These are phyloP conservation scores for Podarcis lilfordi DNA, from an alignment of 2,797 vertebrate species.

Conservation along the genomic window DNA sequence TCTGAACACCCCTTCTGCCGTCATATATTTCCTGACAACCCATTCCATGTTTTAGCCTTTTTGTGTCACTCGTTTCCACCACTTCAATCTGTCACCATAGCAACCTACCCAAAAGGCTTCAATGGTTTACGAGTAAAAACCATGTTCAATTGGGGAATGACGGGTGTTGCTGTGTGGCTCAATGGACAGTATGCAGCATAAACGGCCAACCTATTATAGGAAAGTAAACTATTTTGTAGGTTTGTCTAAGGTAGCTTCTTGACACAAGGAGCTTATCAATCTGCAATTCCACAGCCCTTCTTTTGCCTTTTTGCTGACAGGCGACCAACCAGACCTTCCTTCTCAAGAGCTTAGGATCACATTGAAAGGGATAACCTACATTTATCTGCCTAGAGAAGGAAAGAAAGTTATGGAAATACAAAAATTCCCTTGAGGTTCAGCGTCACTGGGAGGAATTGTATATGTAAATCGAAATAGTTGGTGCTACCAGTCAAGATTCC, in stretches of 20 bases:
- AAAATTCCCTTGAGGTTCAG: not conserved
- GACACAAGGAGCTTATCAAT: not conserved
- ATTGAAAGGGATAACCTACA: slow-evolving; percentile 5
- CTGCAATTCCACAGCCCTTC: not conserved
- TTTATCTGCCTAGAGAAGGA: not conserved
- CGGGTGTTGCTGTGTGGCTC: not conserved
- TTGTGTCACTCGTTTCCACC: not conserved
- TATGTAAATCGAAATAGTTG: not conserved
- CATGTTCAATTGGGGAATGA: no score
- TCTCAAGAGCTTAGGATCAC: slow-evolving; percentile 15
- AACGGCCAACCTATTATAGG: not conserved
- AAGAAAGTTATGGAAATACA: not conserved
- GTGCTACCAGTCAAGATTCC: slow-evolving; percentile 36
- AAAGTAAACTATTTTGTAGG: not conserved
- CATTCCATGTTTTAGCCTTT: not conserved
- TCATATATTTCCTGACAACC: not conserved
- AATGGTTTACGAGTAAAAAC: not conserved
- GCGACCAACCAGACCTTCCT: not conserved
- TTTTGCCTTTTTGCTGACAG: not conserved
- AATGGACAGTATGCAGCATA: not conserved
- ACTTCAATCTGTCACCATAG: not conserved
- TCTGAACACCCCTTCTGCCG: not conserved
- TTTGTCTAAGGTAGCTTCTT: not conserved
- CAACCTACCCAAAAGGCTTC: not conserved
- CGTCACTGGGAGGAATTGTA: slow-evolving; percentile 27